Evolutionary conservation across 2,113 vertebrate genomes (phyloP).

Genomic region (Chauna torquata): DNA sequence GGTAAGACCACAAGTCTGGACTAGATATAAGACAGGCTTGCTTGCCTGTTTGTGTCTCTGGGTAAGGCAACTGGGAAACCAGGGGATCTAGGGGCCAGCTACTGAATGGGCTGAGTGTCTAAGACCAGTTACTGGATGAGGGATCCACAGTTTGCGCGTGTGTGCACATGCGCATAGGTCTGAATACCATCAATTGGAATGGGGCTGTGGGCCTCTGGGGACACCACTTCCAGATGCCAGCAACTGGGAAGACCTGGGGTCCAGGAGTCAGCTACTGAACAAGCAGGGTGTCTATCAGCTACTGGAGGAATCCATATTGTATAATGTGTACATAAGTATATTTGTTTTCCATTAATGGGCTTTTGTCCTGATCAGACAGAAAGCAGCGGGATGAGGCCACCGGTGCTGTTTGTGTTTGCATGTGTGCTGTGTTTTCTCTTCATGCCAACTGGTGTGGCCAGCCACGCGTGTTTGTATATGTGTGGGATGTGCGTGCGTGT

Average conservation of each 20-base stretch:
- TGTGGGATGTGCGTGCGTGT: fast-evolving
- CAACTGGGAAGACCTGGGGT: too few species aligned
- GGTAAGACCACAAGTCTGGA: not conserved
- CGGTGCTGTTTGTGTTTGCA: not conserved
- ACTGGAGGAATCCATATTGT: not conserved
- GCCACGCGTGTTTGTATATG: fast-evolving
- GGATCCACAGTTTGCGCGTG: not conserved
- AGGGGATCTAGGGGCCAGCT: not conserved
- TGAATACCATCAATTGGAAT: too few species aligned
- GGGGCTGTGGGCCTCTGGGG: too few species aligned
- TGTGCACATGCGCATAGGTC: too few species aligned
- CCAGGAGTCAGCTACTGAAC: too few species aligned
- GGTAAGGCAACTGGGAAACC: not conserved
- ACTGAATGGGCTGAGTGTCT: not conserved
- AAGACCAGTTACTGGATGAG: not conserved
- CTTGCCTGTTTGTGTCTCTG: not conserved
- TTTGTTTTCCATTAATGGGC: not conserved
- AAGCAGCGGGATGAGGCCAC: not conserved
- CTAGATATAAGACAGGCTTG: not conserved
- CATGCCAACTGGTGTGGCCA: not conserved
- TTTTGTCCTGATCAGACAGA: not conserved
- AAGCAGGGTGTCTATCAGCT: not conserved
- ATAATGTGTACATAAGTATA: not conserved
- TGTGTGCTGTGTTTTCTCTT: not conserved
- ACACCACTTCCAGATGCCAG: too few species aligned